Percentiles rank a stretch among this genome's conserved stretches.
Evolutionary conservation across 37 sponge, comb jelly and placozoan species (phyloP).

Genomic region (Sycon ciliatum): DNA sequence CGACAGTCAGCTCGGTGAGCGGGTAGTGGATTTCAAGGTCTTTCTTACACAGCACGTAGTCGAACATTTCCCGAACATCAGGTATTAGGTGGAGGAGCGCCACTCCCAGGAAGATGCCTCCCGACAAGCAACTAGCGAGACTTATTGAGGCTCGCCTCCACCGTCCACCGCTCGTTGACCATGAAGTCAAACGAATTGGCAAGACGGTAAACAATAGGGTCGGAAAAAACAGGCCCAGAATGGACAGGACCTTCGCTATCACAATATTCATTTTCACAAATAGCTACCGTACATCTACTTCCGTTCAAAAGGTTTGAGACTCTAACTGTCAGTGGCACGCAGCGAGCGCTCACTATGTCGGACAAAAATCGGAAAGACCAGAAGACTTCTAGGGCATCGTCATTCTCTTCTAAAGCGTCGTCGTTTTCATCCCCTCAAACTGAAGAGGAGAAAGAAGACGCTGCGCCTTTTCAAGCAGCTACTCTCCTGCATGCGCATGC

Average conservation of each 20-base stretch:
- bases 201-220: neutral
- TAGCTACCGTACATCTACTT: too few relatives aligned
- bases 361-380: too few relatives aligned
- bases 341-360: too few relatives aligned
- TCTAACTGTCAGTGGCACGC: too few relatives aligned
- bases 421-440: too few relatives aligned
- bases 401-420: too few relatives aligned
- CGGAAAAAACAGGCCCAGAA: neutral
- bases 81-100: constrained; percentile 23
- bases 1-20: constrained; percentile 17
- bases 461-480: too few relatives aligned
- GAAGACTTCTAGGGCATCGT: too few relatives aligned
- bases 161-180: neutral
- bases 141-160: too few relatives aligned
- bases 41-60: neutral
- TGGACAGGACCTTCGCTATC: neutral
- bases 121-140: constrained; percentile 22
- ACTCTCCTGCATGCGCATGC: too few relatives aligned
- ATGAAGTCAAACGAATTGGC: neutral
- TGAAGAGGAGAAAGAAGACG: too few relatives aligned
- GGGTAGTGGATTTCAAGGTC: constrained; percentile 6
- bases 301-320: too few relatives aligned
- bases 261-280: neutral
- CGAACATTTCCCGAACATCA: constrained; percentile 15
- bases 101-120: constrained; percentile 31